phyloP scores from a whole-genome alignment of 2,888 invertebrate genomes.

The Chironomus riparius region DNA sequence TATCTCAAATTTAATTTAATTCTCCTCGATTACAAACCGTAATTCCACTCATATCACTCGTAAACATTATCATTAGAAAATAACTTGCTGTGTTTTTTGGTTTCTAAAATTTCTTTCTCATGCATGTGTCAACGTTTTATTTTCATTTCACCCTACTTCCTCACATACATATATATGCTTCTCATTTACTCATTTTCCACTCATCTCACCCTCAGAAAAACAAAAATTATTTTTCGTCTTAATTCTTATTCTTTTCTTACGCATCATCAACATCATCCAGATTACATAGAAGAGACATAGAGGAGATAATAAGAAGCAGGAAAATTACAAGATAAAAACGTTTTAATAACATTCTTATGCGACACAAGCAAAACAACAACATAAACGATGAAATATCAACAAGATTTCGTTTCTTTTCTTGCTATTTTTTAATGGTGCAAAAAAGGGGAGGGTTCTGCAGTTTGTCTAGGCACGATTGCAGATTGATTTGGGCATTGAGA shows the following conservation, averaged over 20 bases:
- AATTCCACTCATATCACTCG: too few species aligned
- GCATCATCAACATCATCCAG: neutral
- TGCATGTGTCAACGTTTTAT: neutral
- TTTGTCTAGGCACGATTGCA: too few species aligned
- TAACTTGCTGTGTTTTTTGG: too few species aligned
- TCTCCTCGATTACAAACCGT: too few species aligned
- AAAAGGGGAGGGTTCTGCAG: too few species aligned
- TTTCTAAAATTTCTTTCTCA: neutral
- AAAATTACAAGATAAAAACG: constrained; percentile 19
- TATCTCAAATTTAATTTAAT: too few species aligned
- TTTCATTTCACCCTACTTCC: neutral
- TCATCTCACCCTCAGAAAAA: too few species aligned
- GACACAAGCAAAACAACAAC: neutral
- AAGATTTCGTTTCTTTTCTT: neutral
- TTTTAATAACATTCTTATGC: constrained; percentile 22
- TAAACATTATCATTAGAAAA: too few species aligned
- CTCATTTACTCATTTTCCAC: neutral
- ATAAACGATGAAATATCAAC: constrained; percentile 20
- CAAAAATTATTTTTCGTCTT: neutral
- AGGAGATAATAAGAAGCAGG: neutral
- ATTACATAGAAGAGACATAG: neutral
- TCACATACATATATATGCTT: neutral
- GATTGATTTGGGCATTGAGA: too few species aligned
- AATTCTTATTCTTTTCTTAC: neutral
- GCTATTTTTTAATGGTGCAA: too few species aligned